These are phyloP conservation scores for Eurytoma californica DNA, from an alignment of 2,888 invertebrate genomes.

Conservation along the genomic window DNA sequence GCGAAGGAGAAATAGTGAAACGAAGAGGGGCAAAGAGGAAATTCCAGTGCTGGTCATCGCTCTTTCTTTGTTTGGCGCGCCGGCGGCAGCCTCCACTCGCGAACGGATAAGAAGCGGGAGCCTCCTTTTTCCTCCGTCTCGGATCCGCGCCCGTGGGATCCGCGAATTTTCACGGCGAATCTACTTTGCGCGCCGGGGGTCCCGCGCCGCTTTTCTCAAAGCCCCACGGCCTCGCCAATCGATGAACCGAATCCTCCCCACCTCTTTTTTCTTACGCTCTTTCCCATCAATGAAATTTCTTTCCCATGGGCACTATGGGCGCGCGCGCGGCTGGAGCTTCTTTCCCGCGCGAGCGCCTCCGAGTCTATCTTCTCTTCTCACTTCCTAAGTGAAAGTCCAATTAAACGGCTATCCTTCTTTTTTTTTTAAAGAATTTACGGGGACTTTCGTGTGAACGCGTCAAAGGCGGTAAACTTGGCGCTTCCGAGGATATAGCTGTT, in stretches of 20 bases:
- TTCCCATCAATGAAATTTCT: constrained; percentile 7
- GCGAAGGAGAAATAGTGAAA: constrained; percentile 48
- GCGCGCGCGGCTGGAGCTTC: not conserved
- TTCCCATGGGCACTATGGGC: constrained; percentile 1
- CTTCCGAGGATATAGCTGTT: no score
- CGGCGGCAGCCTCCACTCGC: constrained; percentile 15
- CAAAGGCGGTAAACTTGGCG: no score
- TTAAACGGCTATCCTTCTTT: not conserved
- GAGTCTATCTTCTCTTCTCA: not conserved
- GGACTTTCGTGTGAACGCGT: not conserved
- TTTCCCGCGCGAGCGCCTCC: not conserved
- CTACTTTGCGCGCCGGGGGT: not conserved
- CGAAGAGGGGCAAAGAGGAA: constrained; percentile 56
- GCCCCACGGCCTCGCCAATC: constrained; percentile 4
- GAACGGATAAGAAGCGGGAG: constrained; percentile 35
- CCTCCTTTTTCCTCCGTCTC: not conserved
- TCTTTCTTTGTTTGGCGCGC: constrained; percentile 55
- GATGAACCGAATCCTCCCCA: not conserved
- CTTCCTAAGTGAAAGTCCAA: constrained; percentile 15
- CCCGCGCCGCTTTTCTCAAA: constrained; percentile 11
- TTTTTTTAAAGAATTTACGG: not conserved
- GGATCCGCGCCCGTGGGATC: constrained; percentile 30
- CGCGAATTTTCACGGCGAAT: constrained; percentile 30
- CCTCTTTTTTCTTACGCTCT: not conserved
- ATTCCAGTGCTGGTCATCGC: constrained; percentile 57